A percentile compares a stretch with the other conserved stretches of the same genome.
phyloP scores from a whole-genome alignment of 1,140 invertebrate species.

The Pseudomyrmex concolor region DNA sequence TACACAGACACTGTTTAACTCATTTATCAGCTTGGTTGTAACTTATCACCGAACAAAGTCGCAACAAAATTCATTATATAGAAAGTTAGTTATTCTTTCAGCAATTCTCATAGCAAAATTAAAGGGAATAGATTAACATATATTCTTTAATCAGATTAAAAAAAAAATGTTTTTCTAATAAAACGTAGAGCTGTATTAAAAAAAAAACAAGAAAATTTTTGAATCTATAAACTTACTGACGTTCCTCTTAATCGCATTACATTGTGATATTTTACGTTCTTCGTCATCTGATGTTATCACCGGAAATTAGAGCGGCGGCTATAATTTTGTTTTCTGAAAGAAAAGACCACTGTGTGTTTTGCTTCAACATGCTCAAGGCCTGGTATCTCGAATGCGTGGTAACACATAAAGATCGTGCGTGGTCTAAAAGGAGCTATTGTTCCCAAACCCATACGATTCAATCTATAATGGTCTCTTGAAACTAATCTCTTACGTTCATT shows the following conservation, averaged over 20 bases:
- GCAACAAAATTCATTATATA: background rate
- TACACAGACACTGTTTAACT: background rate
- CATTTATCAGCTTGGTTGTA: background rate
- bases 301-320: conserved; percentile 44
- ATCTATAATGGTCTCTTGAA: conserved; percentile 31
- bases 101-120: background rate
- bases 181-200: background rate
- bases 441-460: conserved; percentile 8
- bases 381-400: conserved; percentile 44
- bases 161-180: background rate
- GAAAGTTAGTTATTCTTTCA: background rate
- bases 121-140: background rate
- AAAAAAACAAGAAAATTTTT: no score
- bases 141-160: background rate
- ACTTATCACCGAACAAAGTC: background rate
- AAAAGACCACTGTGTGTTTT: conserved; percentile 54
- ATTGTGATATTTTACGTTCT: conserved; percentile 16
- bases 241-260: background rate
- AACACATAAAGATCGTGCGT: conserved; percentile 43
- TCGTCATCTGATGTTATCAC: conserved; percentile 39
- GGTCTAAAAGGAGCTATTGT: conserved; percentile 52
- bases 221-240: background rate
- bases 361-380: conserved; percentile 36
- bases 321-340: conserved; percentile 58
- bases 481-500: conserved; percentile 40